Evolutionary conservation across 2,113 vertebrate genomes (phyloP).

Genomic region (Atherinomorus stipes): DNA sequence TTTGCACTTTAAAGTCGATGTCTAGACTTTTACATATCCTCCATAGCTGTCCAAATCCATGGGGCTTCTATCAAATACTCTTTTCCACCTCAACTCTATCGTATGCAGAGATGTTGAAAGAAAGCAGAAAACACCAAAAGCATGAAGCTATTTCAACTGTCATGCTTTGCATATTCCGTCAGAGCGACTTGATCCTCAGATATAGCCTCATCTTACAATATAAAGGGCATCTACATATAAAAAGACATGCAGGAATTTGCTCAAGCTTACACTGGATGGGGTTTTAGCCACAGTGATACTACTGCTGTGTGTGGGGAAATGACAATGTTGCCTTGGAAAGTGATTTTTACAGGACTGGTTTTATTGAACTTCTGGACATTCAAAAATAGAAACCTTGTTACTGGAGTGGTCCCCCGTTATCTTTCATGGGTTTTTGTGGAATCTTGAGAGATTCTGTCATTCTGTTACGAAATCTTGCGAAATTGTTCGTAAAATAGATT

Average conservation of each 20-base stretch:
- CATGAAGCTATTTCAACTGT: background rate
- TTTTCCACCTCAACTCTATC: conserved; percentile 19
- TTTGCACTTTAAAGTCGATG: conserved; percentile 62
- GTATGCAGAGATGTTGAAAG: conserved; percentile 23
- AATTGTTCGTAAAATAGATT: too few species aligned
- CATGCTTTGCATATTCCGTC: conserved; percentile 6
- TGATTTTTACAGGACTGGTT: background rate
- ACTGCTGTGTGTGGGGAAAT: too few species aligned
- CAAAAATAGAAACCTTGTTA: too few species aligned
- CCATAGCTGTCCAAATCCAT: conserved; percentile 26
- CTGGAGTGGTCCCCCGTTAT: too few species aligned
- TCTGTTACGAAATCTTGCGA: too few species aligned
- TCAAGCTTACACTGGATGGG: background rate
- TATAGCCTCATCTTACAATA: background rate
- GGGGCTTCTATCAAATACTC: conserved; percentile 47
- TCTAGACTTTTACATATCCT: conserved; percentile 38
- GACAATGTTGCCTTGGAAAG: too few species aligned
- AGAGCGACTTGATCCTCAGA: background rate
- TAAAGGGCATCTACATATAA: background rate
- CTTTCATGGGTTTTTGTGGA: too few species aligned
- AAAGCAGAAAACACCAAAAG: conserved; percentile 6
- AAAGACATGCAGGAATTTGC: background rate
- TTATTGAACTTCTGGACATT: background rate
- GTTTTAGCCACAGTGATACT: background rate
- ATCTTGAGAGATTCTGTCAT: too few species aligned